Evolutionary conservation across 1,140 invertebrate genomes (phyloP), one percentile per base, ranked within the genome.

Genomic region (Macrosteles quadrilineatus): DNA sequence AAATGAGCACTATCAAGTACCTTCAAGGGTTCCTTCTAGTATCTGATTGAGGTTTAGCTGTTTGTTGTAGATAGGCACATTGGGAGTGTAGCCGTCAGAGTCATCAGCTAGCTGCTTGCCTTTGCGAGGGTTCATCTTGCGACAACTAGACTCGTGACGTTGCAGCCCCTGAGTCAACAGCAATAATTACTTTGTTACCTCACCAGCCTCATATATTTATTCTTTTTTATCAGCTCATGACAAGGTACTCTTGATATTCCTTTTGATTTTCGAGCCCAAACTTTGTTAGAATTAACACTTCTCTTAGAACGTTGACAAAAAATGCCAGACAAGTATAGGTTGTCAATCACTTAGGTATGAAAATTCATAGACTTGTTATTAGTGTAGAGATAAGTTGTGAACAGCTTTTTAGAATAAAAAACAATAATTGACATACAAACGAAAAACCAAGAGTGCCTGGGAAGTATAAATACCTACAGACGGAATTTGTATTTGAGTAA

Each of bases 1-100:
- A n/a, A n/a, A n/a, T n/a, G n/a, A n/a, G n/a, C n/a, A n/a, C n/a
- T n/a, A n/a, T n/a, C n/a, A n/a, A n/a, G n/a, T 50, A 50, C 47
- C 47, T 50, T 50, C 47, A 50, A 50, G 47, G n/a, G 47, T 19
- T 23, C 21, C 21, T n/a, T 19, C 47, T 6, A 19, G 17, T 19
- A 23, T 23, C 21, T 50, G 17, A 6, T 50, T 59, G 14, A 36
- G 32, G 55, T 59, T 59, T 2, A 59, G 55, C 25, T 59, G 55
- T 30, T 59, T 59, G 25, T 30, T 59, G 55, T 59, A 59, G 21
- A 59, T 59, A 25, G 55, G 55, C 3, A 59, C 27, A n/a, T 59
- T 59, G 21, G 55, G 55, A 2, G 6, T 6, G 9, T 59, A 27
- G 2, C 27, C 27, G n/a, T 59, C 55, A 4, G 32, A 36, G 47